Base-by-base conservation (phyloP, 2,888 invertebrate genomes). In the Eulithis testata region DNA sequence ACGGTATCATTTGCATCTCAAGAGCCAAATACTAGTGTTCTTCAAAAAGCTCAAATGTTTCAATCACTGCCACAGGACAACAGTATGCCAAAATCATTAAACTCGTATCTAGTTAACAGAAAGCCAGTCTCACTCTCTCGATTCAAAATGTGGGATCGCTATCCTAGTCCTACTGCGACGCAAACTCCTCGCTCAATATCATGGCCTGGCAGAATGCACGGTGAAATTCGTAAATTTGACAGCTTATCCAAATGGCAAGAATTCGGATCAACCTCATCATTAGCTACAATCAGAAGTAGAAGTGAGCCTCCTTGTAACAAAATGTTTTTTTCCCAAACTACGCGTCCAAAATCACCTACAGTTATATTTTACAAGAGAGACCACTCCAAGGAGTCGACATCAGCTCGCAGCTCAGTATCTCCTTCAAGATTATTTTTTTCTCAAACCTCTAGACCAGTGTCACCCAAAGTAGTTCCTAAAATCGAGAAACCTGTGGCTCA, bases 61-160 rank as follows among this genome's bases (percentile, higher is more conserved):
- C 95, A 96, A 73, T 93, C 94, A n/a, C 80, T 84, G 50, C 88
- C 90, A 40, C 86, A 89, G 64, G 87, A 88, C 66, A 85, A 85
- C 54, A 84, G 77, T 69, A 90, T 94, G 40, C 95, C 95, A 65
- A 95, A 95, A 61, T 94, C 95, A 8, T 83, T 95, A 69, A 95
- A 95, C 78, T 92, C 95, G 43, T 97, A 96, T 79, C 89, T 96
- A 49, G 93, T 94, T 51, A 94, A 95, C 74, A 95, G 95, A 70
- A 95, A 94, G 77, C 96, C 96, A 5, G 96, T 96, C 0, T 94
- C 95, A 2, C 94, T 95, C 72, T 96, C 96, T 1, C 95, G 95
- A 75, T 96, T 97, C 82, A 94, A 94, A 76, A 94, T 94, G 74
- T 94, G 95, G 90, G 96, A 96, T 76, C 93, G 92, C 68, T 83